Base-by-base conservation (phyloP, 2,797 vertebrate genomes). In the Sebastolobus altivelis region DNA sequence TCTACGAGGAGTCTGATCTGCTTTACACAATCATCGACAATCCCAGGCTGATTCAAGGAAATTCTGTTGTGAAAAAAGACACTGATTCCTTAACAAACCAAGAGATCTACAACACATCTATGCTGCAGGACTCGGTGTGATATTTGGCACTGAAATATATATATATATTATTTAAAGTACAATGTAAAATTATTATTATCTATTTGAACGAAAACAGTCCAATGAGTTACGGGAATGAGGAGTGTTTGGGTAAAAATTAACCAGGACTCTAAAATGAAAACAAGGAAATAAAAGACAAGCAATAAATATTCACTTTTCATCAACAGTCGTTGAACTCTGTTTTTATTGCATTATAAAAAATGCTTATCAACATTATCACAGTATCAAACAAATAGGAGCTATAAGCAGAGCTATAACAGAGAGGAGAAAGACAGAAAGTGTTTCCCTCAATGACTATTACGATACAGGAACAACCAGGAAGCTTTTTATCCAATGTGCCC, bases 91-190 rank as follows among this genome's bases (percentile, higher is more conserved):
- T 18, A 78, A 85, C 61, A 73, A 84, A 65, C 43, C 43, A 33
- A 40, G 40, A 77, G 14, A 65, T 60, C 71, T 31, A 33, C 13
- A 43, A 69, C n/a, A 56, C 69, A 61, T 67, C 79, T 74, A 29
- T 65, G 72, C 83, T 79, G 81, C 75, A 75, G 27, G 81, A 77
- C 81, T 83, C 58, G 35, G 13, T 31, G 18, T 82, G 65, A 84
- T 68, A 43, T 92, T 94, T 95, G 94, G 92, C 94, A 95, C 90
- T 75, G 81, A 84, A 80, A 92, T 82, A 72, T 73, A 81, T 82
- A 72, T 73, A 81, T 80, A 77, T 79, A 77, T 70, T 82, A 85
- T 83, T 43, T 43, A 43, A 12, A 43, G 69, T 82, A 87, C 79
- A 86, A 54, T 22, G 46, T 67, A 66, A 81, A 86, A 65, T 67